phyloP scores from a whole-genome alignment of 1,140 invertebrate genomes.

The Pararge aegeria region DNA sequence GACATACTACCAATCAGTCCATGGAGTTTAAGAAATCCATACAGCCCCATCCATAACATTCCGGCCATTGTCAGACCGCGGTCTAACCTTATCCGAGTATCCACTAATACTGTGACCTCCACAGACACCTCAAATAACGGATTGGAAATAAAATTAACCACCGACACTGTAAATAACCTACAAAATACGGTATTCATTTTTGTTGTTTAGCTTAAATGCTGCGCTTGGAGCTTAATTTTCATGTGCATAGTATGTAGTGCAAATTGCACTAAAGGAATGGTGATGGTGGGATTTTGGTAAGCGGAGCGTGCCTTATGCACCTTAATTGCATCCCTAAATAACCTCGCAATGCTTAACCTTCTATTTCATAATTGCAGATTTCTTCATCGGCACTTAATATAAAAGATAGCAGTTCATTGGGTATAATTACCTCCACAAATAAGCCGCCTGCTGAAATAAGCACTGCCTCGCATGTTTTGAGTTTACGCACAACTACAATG shows the following conservation, averaged over 20 bases:
- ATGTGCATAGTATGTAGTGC: slow-evolving; percentile 34
- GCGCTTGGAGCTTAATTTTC: slow-evolving; percentile 55
- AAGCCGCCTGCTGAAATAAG: slow-evolving; percentile 73
- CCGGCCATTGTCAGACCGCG: slow-evolving; percentile 78
- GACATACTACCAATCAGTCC: slow-evolving; percentile 80
- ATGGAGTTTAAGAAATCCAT: slow-evolving; percentile 79
- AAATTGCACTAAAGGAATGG: slow-evolving; percentile 31
- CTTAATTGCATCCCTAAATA: slow-evolving; percentile 47
- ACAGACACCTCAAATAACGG: slow-evolving; percentile 73
- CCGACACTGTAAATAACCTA: slow-evolving; percentile 80
- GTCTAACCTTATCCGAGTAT: slow-evolving; percentile 77
- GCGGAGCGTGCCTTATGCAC: slow-evolving; percentile 57
- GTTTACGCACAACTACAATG: slow-evolving; percentile 79
- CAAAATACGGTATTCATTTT: slow-evolving; percentile 76
- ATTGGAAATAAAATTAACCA: slow-evolving; percentile 73
- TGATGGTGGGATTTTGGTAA: slow-evolving; percentile 43
- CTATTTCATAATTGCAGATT: slow-evolving; percentile 77
- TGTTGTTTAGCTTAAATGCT: slow-evolving; percentile 72
- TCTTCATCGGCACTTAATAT: slow-evolving; percentile 74
- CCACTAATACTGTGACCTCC: slow-evolving; percentile 78
- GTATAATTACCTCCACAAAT: slow-evolving; percentile 69
- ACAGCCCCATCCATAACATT: slow-evolving; percentile 79
- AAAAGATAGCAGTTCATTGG: slow-evolving; percentile 73
- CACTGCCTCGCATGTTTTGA: slow-evolving; percentile 79
- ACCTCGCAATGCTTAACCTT: slow-evolving; percentile 63